Evolutionary conservation across 2,797 vertebrate genomes (phyloP).

Genomic region (Phataginus tetradactyla): DNA sequence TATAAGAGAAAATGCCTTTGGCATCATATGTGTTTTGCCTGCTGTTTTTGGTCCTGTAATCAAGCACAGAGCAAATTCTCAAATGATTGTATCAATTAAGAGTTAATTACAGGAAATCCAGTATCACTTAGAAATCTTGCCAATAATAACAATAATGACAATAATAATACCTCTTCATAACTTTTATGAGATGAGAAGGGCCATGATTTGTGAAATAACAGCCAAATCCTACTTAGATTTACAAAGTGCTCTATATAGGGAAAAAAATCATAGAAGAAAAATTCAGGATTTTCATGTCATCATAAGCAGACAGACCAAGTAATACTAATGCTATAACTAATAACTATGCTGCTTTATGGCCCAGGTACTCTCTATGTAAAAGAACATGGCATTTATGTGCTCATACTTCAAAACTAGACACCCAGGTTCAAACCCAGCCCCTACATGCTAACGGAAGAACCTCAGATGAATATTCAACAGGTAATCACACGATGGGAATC

Average conservation of each 20-base stretch:
- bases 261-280: constrained; percentile 13
- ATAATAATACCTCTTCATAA: constrained; percentile 24
- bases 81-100: constrained; percentile 58
- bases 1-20: constrained; percentile 35
- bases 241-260: background rate
- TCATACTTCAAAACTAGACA: background rate
- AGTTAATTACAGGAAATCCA: constrained; percentile 63
- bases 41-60: constrained; percentile 42
- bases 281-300: background rate
- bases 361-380: background rate
- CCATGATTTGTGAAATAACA: constrained; percentile 38
- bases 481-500: background rate
- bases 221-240: constrained; percentile 1
- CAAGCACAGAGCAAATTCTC: constrained; percentile 37
- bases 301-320: background rate
- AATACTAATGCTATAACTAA: background rate
- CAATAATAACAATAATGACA: constrained; percentile 52
- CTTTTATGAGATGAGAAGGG: constrained; percentile 43
- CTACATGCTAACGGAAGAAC: background rate
- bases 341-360: background rate
- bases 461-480: background rate
- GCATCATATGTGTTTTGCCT: background rate
- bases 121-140: constrained; percentile 40
- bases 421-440: background rate
- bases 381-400: background rate